Evolutionary conservation across 2,113 vertebrate genomes (phyloP).

Genomic region (Rhabdomys dilectus): DNA sequence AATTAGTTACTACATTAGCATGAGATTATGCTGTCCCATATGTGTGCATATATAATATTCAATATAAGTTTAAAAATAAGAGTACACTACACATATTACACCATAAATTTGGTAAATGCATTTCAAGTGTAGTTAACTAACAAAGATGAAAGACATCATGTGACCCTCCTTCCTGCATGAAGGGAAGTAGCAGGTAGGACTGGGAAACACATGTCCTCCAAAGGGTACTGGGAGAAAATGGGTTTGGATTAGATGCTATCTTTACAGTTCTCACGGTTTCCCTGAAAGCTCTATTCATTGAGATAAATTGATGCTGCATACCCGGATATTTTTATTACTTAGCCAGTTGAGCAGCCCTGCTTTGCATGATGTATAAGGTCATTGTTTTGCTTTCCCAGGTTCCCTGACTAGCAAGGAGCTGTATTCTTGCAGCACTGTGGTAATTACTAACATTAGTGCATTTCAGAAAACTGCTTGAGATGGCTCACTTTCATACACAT

Average conservation of each 20-base stretch:
- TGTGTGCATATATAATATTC: not conserved
- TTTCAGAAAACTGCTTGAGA: conserved; percentile 3
- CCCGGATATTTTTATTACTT: not conserved
- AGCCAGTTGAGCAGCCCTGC: not conserved
- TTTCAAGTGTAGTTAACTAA: conserved; percentile 46
- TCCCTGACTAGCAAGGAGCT: not conserved
- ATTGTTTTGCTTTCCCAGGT: conserved; percentile 19
- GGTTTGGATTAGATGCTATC: conserved; percentile 13
- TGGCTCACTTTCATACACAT: not conserved
- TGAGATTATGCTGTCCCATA: not conserved
- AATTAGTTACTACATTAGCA: not conserved
- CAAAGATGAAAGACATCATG: not conserved
- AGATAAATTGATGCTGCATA: not conserved
- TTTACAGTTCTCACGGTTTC: conserved; percentile 17
- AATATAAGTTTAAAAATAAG: not conserved
- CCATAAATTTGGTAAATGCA: not conserved
- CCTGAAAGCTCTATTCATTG: not conserved
- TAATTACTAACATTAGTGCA: not conserved
- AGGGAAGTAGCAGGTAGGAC: not conserved
- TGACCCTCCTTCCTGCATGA: not conserved
- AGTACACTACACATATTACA: not conserved
- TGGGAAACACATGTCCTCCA: not conserved
- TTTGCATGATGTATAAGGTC: conserved; percentile 33
- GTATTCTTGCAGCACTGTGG: not conserved
- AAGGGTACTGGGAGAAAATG: not conserved